Base-by-base conservation (phyloP, 2,797 vertebrate genomes). In the Acanthornis magna region DNA sequence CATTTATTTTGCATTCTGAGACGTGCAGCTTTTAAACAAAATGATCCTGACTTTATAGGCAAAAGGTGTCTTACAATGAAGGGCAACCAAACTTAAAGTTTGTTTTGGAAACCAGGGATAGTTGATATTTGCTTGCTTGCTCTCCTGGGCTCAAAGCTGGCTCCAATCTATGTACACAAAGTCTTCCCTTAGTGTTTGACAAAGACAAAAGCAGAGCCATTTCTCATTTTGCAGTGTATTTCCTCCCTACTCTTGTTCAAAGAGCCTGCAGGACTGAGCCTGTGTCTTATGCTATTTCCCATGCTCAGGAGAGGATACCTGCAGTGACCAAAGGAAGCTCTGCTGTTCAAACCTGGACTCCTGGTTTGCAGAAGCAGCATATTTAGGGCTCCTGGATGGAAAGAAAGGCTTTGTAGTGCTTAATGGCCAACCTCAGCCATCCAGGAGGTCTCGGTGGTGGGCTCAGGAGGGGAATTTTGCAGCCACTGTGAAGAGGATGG, bases 1-100 rank as follows among this genome's bases (percentile, higher is more conserved):
- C n/a, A 17, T 95, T 96, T 95, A 77, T 96, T 97, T 96, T 95
- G 91, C 62, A 65, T 93, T 94, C 80, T 80, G 89, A 96, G 92
- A 93, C 53, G 36, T 32, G 57, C 80, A 79, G 51, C 83, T 89
- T 80, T 91, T 80, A 89, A 85, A 92, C 85, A 88, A 90, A 96
- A 88, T 0, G 8, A 68, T 89, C 62, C 88, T 72, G 86, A 58
- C 78, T 94, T 93, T 85, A 42, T 26, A 72, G 65, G 81, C 40
- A 65, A 81, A 82, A 5, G 27, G 51, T 83, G 36, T 81, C 89
- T 90, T 93, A 25, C 36, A 94, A 83, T 63, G 72, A 87, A 95
- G 80, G 80, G 20, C 88, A 92, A 82, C 78, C 25, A 68, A 89
- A 91, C 93, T 55, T 40, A 8, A 30, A 65, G 40, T 72, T 91